phyloP scores from a whole-genome alignment of 53 echinoderm and acorn worm species.

The Holothuria leucospilota region DNA sequence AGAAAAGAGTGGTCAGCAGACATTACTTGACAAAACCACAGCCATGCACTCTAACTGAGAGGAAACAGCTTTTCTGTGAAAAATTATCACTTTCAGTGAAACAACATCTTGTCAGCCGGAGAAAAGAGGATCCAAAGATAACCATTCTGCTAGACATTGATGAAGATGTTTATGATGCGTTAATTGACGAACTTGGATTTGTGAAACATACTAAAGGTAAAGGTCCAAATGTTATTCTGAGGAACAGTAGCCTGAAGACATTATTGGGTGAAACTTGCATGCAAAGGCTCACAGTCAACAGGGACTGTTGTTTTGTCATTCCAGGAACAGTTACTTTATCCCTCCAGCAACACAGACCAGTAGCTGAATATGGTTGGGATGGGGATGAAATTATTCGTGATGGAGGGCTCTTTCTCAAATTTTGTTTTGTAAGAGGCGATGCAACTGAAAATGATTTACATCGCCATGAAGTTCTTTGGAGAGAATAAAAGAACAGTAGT shows the following conservation, averaged over 20 bases:
- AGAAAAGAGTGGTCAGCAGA: too few relatives aligned
- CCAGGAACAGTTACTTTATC: not conserved
- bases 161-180: too few relatives aligned
- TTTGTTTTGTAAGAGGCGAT: constrained; percentile 38
- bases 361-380: not conserved
- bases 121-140: too few relatives aligned
- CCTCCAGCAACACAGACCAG: not conserved
- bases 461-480: constrained; percentile 3
- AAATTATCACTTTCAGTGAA: too few relatives aligned
- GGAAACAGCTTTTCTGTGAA: too few relatives aligned
- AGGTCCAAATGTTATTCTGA: not conserved
- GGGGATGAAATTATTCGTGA: constrained; percentile 37
- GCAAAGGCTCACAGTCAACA: not conserved
- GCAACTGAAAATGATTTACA: constrained; percentile 41
- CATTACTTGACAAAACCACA: too few relatives aligned
- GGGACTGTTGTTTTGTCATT: not conserved
- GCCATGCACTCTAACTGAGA: too few relatives aligned
- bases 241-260: not conserved
- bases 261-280: not conserved
- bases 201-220: not conserved
- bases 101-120: too few relatives aligned
- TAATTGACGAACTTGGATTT: not conserved
- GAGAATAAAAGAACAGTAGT: not conserved
- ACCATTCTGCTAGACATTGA: too few relatives aligned
- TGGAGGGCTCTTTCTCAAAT: constrained; percentile 25